These are phyloP conservation scores for Notoglanidium macrostoma DNA, from an alignment of 2,797 vertebrate species.

Conservation along the genomic window DNA sequence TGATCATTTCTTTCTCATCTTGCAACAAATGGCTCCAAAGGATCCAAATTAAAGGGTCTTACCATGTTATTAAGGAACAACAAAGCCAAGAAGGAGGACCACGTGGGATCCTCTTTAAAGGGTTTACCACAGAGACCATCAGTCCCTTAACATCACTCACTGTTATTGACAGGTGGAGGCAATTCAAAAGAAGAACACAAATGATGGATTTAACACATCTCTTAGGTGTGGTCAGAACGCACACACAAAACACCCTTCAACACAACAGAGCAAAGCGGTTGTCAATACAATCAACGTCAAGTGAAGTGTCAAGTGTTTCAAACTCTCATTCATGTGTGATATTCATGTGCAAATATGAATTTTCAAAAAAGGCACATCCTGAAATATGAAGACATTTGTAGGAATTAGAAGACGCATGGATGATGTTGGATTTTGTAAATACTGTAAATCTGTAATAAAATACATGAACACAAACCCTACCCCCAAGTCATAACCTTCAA, in stretches of 20 bases:
- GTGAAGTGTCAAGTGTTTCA: neutral
- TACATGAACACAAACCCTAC: neutral
- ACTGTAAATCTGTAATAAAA: neutral
- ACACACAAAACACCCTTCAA: neutral
- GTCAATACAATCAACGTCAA: conserved; percentile 1
- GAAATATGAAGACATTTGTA: neutral
- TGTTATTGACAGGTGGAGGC: conserved; percentile 22
- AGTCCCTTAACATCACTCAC: conserved; percentile 11
- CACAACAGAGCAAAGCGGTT: neutral
- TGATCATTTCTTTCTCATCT: neutral
- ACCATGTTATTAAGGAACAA: conserved; percentile 8
- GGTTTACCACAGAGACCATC: conserved; percentile 20
- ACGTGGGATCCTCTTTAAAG: neutral
- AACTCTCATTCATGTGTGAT: neutral
- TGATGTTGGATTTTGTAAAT: neutral
- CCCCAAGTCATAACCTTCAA: neutral
- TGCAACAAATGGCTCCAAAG: neutral
- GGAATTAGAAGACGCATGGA: neutral
- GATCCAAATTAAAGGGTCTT: conserved; percentile 17
- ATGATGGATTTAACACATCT: conserved; percentile 20
- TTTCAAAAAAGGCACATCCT: too few relatives aligned
- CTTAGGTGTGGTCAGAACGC: neutral
- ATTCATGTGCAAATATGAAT: neutral
- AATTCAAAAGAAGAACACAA: conserved; percentile 6
- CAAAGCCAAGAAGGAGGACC: conserved; percentile 2